Evolutionary conservation across 2,888 invertebrate genomes (phyloP).

Genomic region (Oligia strigilis): DNA sequence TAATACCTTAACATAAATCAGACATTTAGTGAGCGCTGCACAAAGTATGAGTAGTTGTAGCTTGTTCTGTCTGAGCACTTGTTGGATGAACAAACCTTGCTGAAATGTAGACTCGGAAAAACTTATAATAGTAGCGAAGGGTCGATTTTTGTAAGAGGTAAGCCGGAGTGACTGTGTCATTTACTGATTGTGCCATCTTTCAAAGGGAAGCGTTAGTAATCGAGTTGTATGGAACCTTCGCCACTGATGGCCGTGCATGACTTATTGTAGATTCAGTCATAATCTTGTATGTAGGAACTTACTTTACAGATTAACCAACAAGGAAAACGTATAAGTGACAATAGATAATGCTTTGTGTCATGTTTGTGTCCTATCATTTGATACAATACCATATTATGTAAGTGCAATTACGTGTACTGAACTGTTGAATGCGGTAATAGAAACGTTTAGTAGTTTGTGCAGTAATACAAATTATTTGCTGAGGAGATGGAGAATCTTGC

Average conservation of each 20-base stretch:
- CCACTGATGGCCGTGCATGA: conserved; percentile 19
- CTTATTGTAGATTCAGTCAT: conserved; percentile 48
- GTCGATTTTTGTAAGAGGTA: too few species aligned
- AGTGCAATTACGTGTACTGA: conserved; percentile 18
- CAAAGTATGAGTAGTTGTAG: conserved; percentile 58
- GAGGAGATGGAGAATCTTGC: conserved; percentile 40
- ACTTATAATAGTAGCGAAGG: conserved; percentile 16
- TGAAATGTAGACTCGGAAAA: conserved; percentile 52
- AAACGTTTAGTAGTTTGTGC: conserved; percentile 53
- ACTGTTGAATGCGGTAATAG: conserved; percentile 48
- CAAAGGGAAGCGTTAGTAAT: too few species aligned
- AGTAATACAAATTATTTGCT: conserved; percentile 51
- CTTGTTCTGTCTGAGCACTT: conserved; percentile 49
- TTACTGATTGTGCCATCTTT: too few species aligned
- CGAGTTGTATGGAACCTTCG: too few species aligned
- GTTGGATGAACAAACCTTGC: conserved; percentile 55
- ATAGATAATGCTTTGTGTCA: conserved; percentile 31
- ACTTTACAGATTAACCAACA: conserved; percentile 35
- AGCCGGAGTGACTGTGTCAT: too few species aligned
- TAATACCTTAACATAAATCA: conserved; percentile 78
- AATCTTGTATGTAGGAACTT: conserved; percentile 33
- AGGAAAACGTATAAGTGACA: conserved; percentile 41
- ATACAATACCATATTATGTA: conserved; percentile 33
- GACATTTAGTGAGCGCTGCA: conserved; percentile 63
- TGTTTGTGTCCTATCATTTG: conserved; percentile 35